Evolutionary conservation across 1,140 invertebrate species (phyloP), one percentile per base, ranked within the genome.

Genomic region (Eulimnadia texana): DNA sequence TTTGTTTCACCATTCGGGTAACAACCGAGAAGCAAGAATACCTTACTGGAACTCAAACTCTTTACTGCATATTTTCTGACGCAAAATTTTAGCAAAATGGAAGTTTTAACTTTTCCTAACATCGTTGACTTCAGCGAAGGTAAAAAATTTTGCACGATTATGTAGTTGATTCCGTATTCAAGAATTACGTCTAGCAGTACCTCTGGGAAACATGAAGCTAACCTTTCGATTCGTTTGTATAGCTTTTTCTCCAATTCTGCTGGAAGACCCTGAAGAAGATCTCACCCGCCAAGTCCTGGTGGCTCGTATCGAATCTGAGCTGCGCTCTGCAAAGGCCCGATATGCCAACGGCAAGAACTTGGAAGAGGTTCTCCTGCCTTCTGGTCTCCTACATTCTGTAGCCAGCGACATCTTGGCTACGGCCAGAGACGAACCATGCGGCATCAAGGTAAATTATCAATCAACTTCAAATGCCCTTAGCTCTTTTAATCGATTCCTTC

Each of bases 371-470:
- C 42, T 58, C 2, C 23, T 58, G 13, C 55, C 55, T 20, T 27
- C 55, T 20, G 55, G 55, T 20, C 55, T 58, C 11, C 25, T 58
- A 3, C 29, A 27, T 2, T 58, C 55, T 9, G 42, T 58, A 20
- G 55, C 55, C 42, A 27, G 55, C 2, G 55, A 58, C n/a, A 58
- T 58, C 24, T 42, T 58, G 27, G 42, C 23, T 6, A 27, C 55
- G 3, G 28, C 55, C 25, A 27, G 55, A 20, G 55, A 58, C 29
- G 55, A 58, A 58, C 55, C 55, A 10, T 42, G 28, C 0, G 55
- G 55, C 10, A 2, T 58, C 22, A n/a, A 58, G 55, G 55, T 58
- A 58, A 58, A 58, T n/a, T n/a, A n/a, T n/a, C n/a, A n/a, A n/a
- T n/a, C n/a, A n/a, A n/a, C n/a, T n/a, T n/a, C n/a, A n/a, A n/a